Evolutionary conservation across 2,888 invertebrate genomes (phyloP), one percentile per base, ranked within the genome.

Genomic region (Tinea pellionella): DNA sequence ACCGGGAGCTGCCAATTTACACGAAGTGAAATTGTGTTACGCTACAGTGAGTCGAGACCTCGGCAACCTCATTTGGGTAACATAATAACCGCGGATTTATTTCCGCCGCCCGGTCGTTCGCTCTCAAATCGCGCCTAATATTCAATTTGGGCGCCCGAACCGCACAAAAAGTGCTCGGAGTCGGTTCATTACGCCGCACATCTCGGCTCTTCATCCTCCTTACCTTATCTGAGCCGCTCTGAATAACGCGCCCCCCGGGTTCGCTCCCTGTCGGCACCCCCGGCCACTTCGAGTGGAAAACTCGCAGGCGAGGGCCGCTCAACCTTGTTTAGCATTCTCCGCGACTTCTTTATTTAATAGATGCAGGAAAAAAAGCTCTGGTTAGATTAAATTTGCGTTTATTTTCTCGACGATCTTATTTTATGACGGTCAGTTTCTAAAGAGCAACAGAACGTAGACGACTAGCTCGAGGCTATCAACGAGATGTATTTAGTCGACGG

Each of bases 311-410:
- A 81, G 82, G 80, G 84, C 80, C 80, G 81, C 84, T 83, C 83
- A 80, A 81, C 84, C 84, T 87, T 86, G 83, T 83, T 87, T 86
- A 84, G 83, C 86, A 86, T 86, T 86, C 86, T 82, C 78, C 80
- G 77, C 85, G 79, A 80, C 80, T 82, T 85, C 84, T 85, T 86
- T 86, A 85, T 84, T 86, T 86, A 86, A 86, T 85, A 83, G 84
- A 83, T 84, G 80, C 82, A 78, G 77, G 80, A n/a, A n/a, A 83
- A 83, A 72, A 78, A 79, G 77, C 77, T 78, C 78, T 77, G 78
- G 78, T 80, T 77, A 74, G 82, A 82, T 84, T 86, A 84, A 83
- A 83, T 84, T 83, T 80, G 74, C 79, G 79, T 81, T 82, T 79
- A 79, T 83, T 78, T 79, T 75, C 70, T 37, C 32, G 59, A 43